Conservation (phyloP, 2,797 vertebrate genomes). For the Oreortyx pictus region DNA sequence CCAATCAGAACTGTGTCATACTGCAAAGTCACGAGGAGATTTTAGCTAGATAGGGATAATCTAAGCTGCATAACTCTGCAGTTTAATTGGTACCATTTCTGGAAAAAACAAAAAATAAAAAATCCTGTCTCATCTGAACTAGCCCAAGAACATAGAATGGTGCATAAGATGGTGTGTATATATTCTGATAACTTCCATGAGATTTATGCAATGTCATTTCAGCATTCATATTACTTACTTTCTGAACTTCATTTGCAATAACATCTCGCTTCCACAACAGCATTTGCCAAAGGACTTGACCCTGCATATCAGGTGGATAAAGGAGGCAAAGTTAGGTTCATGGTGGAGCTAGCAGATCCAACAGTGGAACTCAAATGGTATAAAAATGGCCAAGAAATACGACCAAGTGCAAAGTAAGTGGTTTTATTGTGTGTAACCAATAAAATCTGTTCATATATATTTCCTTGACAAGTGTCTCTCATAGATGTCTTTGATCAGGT, state of each 20-base stretch:
- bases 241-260: neutral
- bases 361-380: conserved; percentile 98
- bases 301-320: conserved; percentile 97
- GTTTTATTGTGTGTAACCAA: neutral
- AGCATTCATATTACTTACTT: neutral
- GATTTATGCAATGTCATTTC: neutral
- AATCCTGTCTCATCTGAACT: neutral
- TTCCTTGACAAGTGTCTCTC: neutral
- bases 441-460: neutral
- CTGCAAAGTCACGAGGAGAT: neutral
- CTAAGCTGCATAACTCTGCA: neutral
- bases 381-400: conserved; percentile 98
- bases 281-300: conserved; percentile 95
- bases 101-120: neutral
- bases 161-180: neutral
- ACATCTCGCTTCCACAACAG: conserved; percentile 73
- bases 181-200: neutral
- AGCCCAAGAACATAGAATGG: neutral
- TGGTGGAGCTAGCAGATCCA: conserved; percentile 95
- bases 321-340: conserved; percentile 93
- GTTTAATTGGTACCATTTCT: neutral
- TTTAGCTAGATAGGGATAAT: neutral
- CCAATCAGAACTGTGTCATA: neutral
- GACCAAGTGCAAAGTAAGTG: conserved; percentile 94
- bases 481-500: neutral